Evolutionary conservation across 2,113 vertebrate species (phyloP), one percentile per base, ranked within the genome.

Genomic region (Misgurnus mizolepis): DNA sequence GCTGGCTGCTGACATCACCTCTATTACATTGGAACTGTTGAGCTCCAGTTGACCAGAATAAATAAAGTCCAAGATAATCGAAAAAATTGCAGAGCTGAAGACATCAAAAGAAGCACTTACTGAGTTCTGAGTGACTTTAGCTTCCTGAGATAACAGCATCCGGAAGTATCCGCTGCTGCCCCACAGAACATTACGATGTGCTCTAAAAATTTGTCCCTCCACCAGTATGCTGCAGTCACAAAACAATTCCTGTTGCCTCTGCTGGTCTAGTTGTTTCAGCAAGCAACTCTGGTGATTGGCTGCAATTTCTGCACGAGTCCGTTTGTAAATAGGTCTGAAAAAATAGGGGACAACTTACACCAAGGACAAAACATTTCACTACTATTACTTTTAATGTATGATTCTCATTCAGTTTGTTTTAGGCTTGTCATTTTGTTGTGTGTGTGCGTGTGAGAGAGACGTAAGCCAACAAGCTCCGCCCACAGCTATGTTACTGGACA

Each of bases 1-100:
- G 89, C 98, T 99, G 50, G 98, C 98, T 0, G 98, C 98, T 0
- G 97, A 99, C 97, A 99, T 99, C 58, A 99, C 97, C 66, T 99
- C 98, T 3, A 99, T 99, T 5, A 99, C 97, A 0, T 98, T 99
- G 88, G 95, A 92, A 45, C 97, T 95, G 0, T 95, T 95, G 14
- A 99, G 95, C 18, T 95, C 96, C 79, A 99, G 93, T 78, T 94
- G 96, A 62, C 98, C 98, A 0, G 97, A 98, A 87, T 99, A 99
- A 75, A 99, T 95, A 27, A 97, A 99, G 90, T 99, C 97, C 22
- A 99, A 88, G 85, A 99, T 99, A 56, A 97, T 94, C 0, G 96
- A 94, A 78, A 99, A 99, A 0, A 94, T 97, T 82, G 98, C 96
- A 0, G 97, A 94, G 81, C 94, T 96, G 88, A 99, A 98, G 0